Percentiles rank a stretch among this genome's conserved stretches.
Conservation (phyloP, 2,797 vertebrate genomes). For the Sciaenops ocellatus region DNA sequence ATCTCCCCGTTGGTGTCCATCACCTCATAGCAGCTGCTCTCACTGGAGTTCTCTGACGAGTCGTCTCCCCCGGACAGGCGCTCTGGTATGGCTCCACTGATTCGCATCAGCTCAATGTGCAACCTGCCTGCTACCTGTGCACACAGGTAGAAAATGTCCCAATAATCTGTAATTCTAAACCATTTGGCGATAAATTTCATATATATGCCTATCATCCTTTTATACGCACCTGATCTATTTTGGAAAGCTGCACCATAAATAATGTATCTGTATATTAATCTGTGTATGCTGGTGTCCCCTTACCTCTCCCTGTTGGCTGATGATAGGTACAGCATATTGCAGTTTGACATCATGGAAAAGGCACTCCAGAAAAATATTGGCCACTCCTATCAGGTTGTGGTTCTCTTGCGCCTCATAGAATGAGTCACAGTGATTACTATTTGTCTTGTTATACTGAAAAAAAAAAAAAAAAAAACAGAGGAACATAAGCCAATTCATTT, state of each 20-base stretch:
- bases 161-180: neutral
- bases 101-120: constrained; percentile 94
- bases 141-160: constrained; percentile 17
- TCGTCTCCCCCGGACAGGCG: constrained; percentile 91
- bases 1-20: constrained; percentile 94
- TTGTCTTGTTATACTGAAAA: constrained; percentile 85
- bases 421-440: constrained; percentile 90
- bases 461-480: constrained; percentile 44
- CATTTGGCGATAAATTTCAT: neutral
- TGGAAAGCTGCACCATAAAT: constrained; percentile 15
- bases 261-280: neutral
- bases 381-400: constrained; percentile 97
- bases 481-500: neutral
- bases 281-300: constrained; percentile 7
- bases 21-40: constrained; percentile 94
- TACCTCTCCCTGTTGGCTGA: constrained; percentile 99
- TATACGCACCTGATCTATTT: neutral
- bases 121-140: constrained; percentile 94
- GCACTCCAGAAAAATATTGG: constrained; percentile 97
- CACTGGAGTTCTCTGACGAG: constrained; percentile 98
- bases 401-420: constrained; percentile 99
- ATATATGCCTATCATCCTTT: neutral
- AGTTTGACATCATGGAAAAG: constrained; percentile 96
- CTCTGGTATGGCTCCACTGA: constrained; percentile 92
- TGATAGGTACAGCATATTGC: constrained; percentile 97